These are phyloP conservation scores for Euproctis similis DNA, from an alignment of 2,888 invertebrate species.

Conservation along the genomic window DNA sequence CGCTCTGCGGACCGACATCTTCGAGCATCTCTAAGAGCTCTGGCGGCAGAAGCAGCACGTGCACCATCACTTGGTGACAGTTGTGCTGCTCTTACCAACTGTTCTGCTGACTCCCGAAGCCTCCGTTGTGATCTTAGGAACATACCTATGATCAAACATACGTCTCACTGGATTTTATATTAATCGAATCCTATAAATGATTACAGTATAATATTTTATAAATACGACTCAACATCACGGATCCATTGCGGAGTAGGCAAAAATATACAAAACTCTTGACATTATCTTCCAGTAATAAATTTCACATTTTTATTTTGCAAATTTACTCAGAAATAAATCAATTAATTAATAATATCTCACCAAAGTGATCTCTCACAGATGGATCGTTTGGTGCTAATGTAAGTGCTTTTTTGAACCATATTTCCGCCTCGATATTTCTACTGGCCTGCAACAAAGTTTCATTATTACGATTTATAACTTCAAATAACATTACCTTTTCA, in stretches of 20 bases:
- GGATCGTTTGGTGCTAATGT: slow-evolving; percentile 88
- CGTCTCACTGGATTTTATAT: not conserved
- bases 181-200: not conserved
- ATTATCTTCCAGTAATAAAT: too few relatives aligned
- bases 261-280: too few relatives aligned
- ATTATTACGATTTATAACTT: too few relatives aligned
- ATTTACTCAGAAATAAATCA: too few relatives aligned
- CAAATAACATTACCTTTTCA: too few relatives aligned
- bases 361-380: slow-evolving; percentile 92
- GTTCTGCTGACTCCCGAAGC: slow-evolving; percentile 87
- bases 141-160: slow-evolving; percentile 85
- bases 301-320: too few relatives aligned
- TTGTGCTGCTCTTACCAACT: slow-evolving; percentile 86
- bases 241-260: too few relatives aligned
- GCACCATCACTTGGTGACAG: slow-evolving; percentile 87
- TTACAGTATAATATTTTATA: too few relatives aligned
- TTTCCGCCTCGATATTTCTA: slow-evolving; percentile 87
- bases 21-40: slow-evolving; percentile 88
- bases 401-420: slow-evolving; percentile 91
- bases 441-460: slow-evolving; percentile 80
- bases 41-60: slow-evolving; percentile 90
- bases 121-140: slow-evolving; percentile 88
- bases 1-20: slow-evolving; percentile 88
- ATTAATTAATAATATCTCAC: too few relatives aligned
- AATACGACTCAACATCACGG: too few relatives aligned